Conservation (phyloP, 1,140 invertebrate genomes). For the Panagrolaimus sp. region DNA sequence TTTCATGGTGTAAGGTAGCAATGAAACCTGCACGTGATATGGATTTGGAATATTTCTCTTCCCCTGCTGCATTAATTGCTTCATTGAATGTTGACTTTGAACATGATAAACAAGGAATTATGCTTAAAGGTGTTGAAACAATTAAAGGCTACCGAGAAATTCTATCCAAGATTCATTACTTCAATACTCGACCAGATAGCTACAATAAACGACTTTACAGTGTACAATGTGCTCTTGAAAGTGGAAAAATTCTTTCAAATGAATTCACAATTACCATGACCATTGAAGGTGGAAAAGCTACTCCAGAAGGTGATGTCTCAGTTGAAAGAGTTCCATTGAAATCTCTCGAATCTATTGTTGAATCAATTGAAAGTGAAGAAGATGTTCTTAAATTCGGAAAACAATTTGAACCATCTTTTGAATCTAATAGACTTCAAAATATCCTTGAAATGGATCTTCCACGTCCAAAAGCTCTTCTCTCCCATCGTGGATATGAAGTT, state of each 20-base stretch:
- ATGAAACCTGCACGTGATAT: slow-evolving; percentile 53
- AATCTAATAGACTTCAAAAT: slow-evolving; percentile 52
- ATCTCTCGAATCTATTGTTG: slow-evolving; percentile 11
- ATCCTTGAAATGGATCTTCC: slow-evolving; percentile 58
- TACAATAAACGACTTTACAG: slow-evolving; percentile 53
- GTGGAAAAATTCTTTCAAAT: slow-evolving; percentile 52
- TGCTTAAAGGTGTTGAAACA: slow-evolving; percentile 45
- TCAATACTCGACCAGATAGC: slow-evolving; percentile 54
- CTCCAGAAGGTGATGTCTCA: slow-evolving; percentile 25
- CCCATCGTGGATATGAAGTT: slow-evolving; percentile 54
- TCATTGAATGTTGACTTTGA: slow-evolving; percentile 54
- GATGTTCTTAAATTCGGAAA: background rate
- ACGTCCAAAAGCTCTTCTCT: slow-evolving; percentile 53
- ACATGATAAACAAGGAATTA: slow-evolving; percentile 54
- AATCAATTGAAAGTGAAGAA: slow-evolving; percentile 4
- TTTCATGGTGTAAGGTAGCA: slow-evolving; percentile 55
- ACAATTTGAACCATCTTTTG: background rate
- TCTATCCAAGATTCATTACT: slow-evolving; percentile 55
- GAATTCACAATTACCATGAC: slow-evolving; percentile 45
- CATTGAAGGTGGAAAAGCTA: slow-evolving; percentile 17
- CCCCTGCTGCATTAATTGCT: slow-evolving; percentile 53
- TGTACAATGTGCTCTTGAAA: slow-evolving; percentile 48
- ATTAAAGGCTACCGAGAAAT: slow-evolving; percentile 44
- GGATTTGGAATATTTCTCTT: slow-evolving; percentile 57
- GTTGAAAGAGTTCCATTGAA: slow-evolving; percentile 20